Conservation (phyloP, 2,797 vertebrate genomes). For the Hylomyscus alleni region DNA sequence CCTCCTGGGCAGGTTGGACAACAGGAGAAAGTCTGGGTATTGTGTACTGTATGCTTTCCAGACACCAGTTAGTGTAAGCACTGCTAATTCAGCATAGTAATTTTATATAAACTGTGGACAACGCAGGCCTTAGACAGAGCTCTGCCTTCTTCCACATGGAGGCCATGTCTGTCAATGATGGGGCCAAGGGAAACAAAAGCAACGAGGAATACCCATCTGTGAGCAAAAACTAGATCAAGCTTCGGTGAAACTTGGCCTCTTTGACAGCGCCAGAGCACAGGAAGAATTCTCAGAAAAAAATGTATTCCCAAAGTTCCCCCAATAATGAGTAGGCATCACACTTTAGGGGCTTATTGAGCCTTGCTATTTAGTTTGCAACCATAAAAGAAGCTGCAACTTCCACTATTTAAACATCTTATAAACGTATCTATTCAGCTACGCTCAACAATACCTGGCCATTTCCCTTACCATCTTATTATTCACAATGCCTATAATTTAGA, state of each 20-base stretch:
- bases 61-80: background rate
- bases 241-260: background rate
- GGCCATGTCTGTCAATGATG: background rate
- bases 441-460: background rate
- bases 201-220: background rate
- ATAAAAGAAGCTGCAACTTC: conserved; percentile 24
- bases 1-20: background rate
- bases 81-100: background rate
- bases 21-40: background rate
- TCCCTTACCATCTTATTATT: background rate
- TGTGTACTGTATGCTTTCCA: background rate
- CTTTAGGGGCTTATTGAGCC: background rate
- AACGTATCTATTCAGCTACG: background rate
- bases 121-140: background rate
- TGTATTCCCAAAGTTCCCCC: background rate
- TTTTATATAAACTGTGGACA: background rate
- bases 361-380: background rate
- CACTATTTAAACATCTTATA: conserved; percentile 4
- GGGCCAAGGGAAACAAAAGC: no score
- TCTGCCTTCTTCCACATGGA: background rate
- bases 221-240: background rate
- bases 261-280: fast-evolving
- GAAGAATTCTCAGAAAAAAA: background rate
- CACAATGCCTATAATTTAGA: background rate
- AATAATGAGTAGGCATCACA: background rate